Evolutionary conservation across 1,140 invertebrate genomes (phyloP), one percentile per base, ranked within the genome.

Genomic region (Meloidogyne floridensis): DNA sequence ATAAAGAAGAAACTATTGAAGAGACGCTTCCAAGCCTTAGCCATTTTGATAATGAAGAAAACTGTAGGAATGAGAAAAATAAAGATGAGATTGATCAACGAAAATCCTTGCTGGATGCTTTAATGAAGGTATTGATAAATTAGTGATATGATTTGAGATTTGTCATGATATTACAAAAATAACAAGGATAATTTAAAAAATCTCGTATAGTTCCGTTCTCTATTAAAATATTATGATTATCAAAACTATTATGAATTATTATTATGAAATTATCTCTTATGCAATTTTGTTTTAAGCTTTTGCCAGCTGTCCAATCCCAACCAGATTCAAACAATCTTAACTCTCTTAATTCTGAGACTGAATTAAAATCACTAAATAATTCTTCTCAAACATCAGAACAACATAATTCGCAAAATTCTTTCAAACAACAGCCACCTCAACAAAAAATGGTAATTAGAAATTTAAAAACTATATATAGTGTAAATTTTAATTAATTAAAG

Each of bases 21-120:
- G 81, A 83, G 59, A 77, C 32, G 13, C 59, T 18, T 53, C 80
- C 74, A 54, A 81, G 59, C n/a, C 59, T n/a, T 65, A n/a, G 59
- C 2, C 59, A 70, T 69, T 77, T 77, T 51, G 74, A 72, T 32
- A 32, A 32, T 18, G 53, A 47, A 42, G 53, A 80, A 20, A 15
- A n/a, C 32, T 47, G 11, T 11, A 20, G n/a, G 18, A 20, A 69
- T 20, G 20, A 18, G 2, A 69, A 20, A 0, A 72, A 72, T 42
- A 20, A 32, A 4, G n/a, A 71, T 20, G 42, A 47, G 3, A 15
- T 7, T 13, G n/a, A 78, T 4, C 10, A 79, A 4, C 72, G 77
- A 43, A 79, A 18, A n/a, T 69, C 77, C 0, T 71, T 79, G 65
- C 2, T 79, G 8, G 77, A 79, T 20, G 20, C 77, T 32, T 71